Evolutionary conservation across 2,888 invertebrate genomes (phyloP), one percentile per base, ranked within the genome.

Genomic region (Empis stercorea): DNA sequence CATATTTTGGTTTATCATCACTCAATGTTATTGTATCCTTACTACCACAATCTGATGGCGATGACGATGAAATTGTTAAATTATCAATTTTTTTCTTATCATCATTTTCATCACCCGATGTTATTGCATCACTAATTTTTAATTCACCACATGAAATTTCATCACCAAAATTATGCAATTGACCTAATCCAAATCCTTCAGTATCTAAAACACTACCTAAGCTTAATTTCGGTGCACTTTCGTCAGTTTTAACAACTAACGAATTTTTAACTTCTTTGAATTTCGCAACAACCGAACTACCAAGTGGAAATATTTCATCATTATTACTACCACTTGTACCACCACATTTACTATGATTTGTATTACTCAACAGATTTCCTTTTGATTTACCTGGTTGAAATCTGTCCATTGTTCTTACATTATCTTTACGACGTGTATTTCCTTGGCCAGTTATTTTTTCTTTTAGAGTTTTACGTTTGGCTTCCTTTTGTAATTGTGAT

Each of bases 361-460:
- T 60, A 61, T 83, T 87, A 36, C 84, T 79, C 23, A 88, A 71
- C 16, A 89, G 71, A 69, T 88, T 89, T 1, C 88, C 88, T 72
- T 89, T 89, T 59, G 87, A 82, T 67, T 89, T 88, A 0, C 88
- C 88, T 1, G 87, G 87, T 59, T 88, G 88, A 44, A 88, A 68
- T 47, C 88, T 74, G 55, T 88, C 87, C 55, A 88, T 88, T 1
- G 87, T 87, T 52, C 87, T 75, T 64, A 87, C 84, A 50, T 85
- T 74, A 67, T 87, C 87, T 51, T 82, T 72, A 53, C 81, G 71
- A 59, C 74, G 77, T 0, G 59, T 56, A 49, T 61, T 60, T 1
- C 61, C 54, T 58, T 58, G 73, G 56, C 62, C 60, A 5, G 63
- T 59, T 10, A 67, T 53, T 44, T 70, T 70, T 45, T 69, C 71